Conservation (phyloP, 2,797 vertebrate genomes). For the Ctenochaetus hawaiiensis region DNA sequence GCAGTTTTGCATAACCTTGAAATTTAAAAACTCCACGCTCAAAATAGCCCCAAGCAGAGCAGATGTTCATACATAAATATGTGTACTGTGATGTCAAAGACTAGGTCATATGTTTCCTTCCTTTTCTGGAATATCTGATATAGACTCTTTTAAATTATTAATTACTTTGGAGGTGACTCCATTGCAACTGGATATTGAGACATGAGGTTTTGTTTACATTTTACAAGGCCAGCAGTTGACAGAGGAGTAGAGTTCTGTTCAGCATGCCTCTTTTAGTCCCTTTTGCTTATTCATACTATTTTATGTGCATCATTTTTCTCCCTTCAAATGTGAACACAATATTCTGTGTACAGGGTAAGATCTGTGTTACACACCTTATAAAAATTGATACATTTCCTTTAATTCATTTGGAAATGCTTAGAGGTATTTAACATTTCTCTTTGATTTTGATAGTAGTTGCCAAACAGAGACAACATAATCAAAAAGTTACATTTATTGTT, state of each 20-base stretch:
- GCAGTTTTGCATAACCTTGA: slow-evolving; percentile 64
- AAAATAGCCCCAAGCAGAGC: slow-evolving; percentile 71
- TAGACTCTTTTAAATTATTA: slow-evolving; percentile 23
- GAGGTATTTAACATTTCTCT: slow-evolving; percentile 1
- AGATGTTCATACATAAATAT: slow-evolving; percentile 84
- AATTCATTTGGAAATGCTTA: slow-evolving; percentile 17
- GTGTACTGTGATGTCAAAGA: slow-evolving; percentile 66
- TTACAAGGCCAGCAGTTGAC: slow-evolving; percentile 5
- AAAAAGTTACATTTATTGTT: slow-evolving; percentile 17
- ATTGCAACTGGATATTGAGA: neutral
- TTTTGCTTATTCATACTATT: slow-evolving; percentile 5
- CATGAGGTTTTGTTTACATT: neutral
- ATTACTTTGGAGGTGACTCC: slow-evolving; percentile 32
- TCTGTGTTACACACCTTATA: neutral
- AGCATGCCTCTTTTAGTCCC: neutral
- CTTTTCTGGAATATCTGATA: slow-evolving; percentile 42
- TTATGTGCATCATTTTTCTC: neutral
- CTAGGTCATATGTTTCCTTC: slow-evolving; percentile 50
- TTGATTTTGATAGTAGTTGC: slow-evolving; percentile 5
- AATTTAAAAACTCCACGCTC: slow-evolving; percentile 50
- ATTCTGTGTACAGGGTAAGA: slow-evolving; percentile 3
- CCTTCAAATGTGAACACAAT: neutral
- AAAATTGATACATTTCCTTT: neutral
- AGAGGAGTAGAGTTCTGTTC: slow-evolving; percentile 4
- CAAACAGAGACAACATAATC: slow-evolving; percentile 1